phyloP scores from a whole-genome alignment of 2,888 invertebrate genomes.

The Aproaerema taeniolella region DNA sequence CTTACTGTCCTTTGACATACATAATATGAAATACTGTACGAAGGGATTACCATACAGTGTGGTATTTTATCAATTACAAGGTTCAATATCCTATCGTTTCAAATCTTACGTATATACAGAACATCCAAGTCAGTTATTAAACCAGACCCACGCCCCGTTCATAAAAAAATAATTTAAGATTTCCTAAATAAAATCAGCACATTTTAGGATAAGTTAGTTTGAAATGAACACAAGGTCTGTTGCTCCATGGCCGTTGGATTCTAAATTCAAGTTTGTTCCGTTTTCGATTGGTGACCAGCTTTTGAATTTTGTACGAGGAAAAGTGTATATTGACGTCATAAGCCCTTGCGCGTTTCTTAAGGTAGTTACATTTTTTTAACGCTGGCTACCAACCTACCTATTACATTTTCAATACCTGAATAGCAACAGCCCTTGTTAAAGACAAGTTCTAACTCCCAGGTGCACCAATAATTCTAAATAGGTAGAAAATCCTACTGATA shows the following conservation, averaged over 20 bases:
- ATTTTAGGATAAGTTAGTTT: constrained; percentile 37
- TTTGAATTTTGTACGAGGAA: no score
- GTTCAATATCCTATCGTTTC: constrained; percentile 29
- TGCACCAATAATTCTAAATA: constrained; percentile 52
- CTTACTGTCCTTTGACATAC: constrained; percentile 49
- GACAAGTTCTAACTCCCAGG: constrained; percentile 41
- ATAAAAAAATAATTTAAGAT: constrained; percentile 56
- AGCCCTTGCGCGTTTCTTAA: no score
- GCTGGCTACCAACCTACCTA: no score
- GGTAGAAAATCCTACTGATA: constrained; percentile 31
- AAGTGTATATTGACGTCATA: no score
- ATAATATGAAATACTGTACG: constrained; percentile 36
- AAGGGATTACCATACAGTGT: constrained; percentile 8
- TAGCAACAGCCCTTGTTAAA: constrained; percentile 33
- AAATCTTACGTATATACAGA: constrained; percentile 66
- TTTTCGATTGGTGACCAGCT: background rate
- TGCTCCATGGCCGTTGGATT: no score
- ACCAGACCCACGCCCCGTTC: constrained; percentile 50
- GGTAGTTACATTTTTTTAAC: no score
- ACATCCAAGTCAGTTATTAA: constrained; percentile 42
- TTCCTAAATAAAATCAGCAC: constrained; percentile 55
- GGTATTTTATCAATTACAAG: constrained; percentile 19
- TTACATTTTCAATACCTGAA: no score
- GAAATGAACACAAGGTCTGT: constrained; percentile 40
- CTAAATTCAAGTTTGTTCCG: no score